Conservation (phyloP, 1,140 invertebrate species). For the Drosophila ercepeae region DNA sequence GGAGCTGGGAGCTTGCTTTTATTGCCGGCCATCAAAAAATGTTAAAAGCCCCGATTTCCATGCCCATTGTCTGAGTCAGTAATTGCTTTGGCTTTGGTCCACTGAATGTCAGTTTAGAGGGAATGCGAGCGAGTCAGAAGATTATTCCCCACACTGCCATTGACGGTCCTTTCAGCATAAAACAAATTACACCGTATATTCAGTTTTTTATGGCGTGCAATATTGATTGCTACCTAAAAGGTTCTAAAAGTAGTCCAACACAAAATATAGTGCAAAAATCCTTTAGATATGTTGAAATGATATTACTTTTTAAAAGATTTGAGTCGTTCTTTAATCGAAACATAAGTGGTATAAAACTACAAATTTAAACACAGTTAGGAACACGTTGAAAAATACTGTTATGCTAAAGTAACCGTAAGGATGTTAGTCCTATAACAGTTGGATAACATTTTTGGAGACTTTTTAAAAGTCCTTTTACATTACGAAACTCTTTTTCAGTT, state of each 20-base stretch:
- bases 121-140: slow-evolving; percentile 3
- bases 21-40: slow-evolving; percentile 75
- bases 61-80: slow-evolving; percentile 64
- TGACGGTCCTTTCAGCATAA: slow-evolving; percentile 13
- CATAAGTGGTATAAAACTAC: too few species aligned
- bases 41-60: slow-evolving; percentile 67
- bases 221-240: not conserved
- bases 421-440: not conserved
- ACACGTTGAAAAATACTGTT: not conserved
- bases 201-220: not conserved
- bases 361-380: not conserved
- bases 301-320: not conserved
- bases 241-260: not conserved
- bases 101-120: slow-evolving; percentile 46
- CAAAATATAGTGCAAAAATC: not conserved
- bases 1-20: slow-evolving; percentile 43
- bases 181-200: slow-evolving; percentile 22
- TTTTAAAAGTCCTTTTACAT: slow-evolving; percentile 1
- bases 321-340: not conserved
- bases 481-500: not conserved
- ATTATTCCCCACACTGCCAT: not conserved
- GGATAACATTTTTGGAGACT: slow-evolving; percentile 40
- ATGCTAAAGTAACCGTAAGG: not conserved
- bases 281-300: not conserved
- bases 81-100: slow-evolving; percentile 64